Percentiles rank a stretch among this genome's conserved stretches.
Evolutionary conservation across 1,140 invertebrate species (phyloP).

Genomic region (Tetraneura akinire): DNA sequence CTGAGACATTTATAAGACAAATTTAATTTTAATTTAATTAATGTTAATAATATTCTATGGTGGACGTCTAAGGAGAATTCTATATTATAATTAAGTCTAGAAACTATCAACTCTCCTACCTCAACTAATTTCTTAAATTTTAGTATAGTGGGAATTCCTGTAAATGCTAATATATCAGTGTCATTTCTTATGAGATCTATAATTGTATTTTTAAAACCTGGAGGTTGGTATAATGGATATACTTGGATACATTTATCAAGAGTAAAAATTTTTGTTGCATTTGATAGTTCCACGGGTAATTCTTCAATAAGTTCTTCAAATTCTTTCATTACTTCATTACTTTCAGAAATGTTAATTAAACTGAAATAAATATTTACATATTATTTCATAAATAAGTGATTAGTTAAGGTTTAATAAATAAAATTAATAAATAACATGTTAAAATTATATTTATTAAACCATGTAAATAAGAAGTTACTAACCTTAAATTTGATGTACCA

Average conservation of each 20-base stretch:
- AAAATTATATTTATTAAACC: too few species aligned
- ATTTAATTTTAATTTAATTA: constrained; percentile 48
- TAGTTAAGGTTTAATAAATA: too few species aligned
- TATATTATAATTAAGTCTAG: neutral
- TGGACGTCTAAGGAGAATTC: constrained; percentile 29
- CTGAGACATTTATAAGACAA: constrained; percentile 20
- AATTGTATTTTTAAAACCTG: neutral
- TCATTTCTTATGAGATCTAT: constrained; percentile 20
- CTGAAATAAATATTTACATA: too few species aligned
- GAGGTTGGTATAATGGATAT: neutral
- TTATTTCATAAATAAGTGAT: too few species aligned
- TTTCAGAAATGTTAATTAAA: too few species aligned
- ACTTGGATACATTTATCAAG: constrained; percentile 20
- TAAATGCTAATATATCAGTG: neutral
- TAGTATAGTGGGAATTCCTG: constrained; percentile 12
- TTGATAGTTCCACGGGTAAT: neutral
- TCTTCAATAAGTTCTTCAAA: neutral
- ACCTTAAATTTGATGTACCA: too few species aligned
- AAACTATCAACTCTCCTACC: neutral
- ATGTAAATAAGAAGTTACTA: too few species aligned
- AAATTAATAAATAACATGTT: too few species aligned
- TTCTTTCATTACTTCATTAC: constrained; percentile 2
- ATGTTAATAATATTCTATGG: constrained; percentile 46
- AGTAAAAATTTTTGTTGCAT: neutral
- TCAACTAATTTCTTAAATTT: neutral